Evolutionary conservation across 2,113 vertebrate genomes (phyloP), one percentile per base, ranked within the genome.

Genomic region (Silurus meridionalis): DNA sequence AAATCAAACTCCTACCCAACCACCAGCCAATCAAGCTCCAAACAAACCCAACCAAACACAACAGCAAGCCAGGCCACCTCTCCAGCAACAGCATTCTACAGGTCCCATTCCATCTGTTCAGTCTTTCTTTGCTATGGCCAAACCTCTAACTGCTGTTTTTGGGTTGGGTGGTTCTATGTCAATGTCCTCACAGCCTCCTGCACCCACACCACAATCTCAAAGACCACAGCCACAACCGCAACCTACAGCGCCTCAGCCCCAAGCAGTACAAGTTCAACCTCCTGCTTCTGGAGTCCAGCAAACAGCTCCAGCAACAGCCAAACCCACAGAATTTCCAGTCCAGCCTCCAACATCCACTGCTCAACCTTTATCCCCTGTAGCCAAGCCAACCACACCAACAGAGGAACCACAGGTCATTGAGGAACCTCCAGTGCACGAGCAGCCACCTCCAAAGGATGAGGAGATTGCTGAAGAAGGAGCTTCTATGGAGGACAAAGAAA

Each of bases 41-140:
- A 10, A 3, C 60, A 85, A 92, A 74, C 75, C 86, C 87, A 88
- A 66, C 48, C 28, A 67, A 8, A 28, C 81, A 46, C 93, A n/a
- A 90, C 92, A 75, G 85, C 57, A 91, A 3, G 91, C 94, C 9
- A 83, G 85, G 89, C 83, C 61, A 23, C 85, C 80, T 1, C 89
- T 93, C 6, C 87, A 87, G 69, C 87, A 83, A 37, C 85, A 85
- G 74, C 83, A 85, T 6, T 88, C 90, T 13, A 81, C 85, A 89
- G n/a, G 92, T 89, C 60, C 91, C 87, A 7, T 93, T 88, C 77
- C 89, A 21, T 87, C 93, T 89, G 87, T 93, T 90, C 2, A 90
- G 78, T 95, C 95, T 61, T 94, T 95, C 91, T 95, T 95, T 85
- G 94, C 94, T 57, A 95, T 94, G 94, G 93, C 94, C 84, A 95